phyloP scores from a whole-genome alignment of 2,888 invertebrate genomes.

The Prionchulus punctatus region DNA sequence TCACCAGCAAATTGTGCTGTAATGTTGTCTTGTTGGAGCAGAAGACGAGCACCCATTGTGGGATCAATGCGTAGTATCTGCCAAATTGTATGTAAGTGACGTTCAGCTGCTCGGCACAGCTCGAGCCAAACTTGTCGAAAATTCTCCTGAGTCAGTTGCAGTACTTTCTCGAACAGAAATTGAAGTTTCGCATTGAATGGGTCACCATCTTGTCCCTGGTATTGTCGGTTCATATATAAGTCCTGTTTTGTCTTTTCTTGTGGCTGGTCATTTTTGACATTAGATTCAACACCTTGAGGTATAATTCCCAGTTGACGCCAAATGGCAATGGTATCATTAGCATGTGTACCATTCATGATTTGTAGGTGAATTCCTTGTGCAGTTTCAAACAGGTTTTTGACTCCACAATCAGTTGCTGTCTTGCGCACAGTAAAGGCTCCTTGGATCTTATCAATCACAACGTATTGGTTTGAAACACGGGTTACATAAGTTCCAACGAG shows the following conservation, averaged over 20 bases:
- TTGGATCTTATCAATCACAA: not conserved
- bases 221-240: too few species aligned
- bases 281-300: not conserved
- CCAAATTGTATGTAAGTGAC: not conserved
- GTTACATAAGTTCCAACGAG: not conserved
- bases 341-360: not conserved
- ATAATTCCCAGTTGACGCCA: not conserved
- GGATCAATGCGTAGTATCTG: not conserved
- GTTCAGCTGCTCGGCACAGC: not conserved
- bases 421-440: not conserved
- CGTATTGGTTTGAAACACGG: not conserved
- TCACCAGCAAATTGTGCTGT: not conserved
- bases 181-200: not conserved
- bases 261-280: not conserved
- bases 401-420: not conserved
- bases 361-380: not conserved
- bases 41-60: not conserved
- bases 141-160: not conserved
- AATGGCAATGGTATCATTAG: not conserved
- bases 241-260: not conserved
- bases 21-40: not conserved
- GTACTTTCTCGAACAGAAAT: not conserved
- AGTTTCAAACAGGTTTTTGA: not conserved
- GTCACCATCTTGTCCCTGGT: not conserved
- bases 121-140: not conserved